Percentiles rank a stretch among this genome's conserved stretches.
phyloP scores from a whole-genome alignment of 2,888 invertebrate species.

The Clusia tigrina region DNA sequence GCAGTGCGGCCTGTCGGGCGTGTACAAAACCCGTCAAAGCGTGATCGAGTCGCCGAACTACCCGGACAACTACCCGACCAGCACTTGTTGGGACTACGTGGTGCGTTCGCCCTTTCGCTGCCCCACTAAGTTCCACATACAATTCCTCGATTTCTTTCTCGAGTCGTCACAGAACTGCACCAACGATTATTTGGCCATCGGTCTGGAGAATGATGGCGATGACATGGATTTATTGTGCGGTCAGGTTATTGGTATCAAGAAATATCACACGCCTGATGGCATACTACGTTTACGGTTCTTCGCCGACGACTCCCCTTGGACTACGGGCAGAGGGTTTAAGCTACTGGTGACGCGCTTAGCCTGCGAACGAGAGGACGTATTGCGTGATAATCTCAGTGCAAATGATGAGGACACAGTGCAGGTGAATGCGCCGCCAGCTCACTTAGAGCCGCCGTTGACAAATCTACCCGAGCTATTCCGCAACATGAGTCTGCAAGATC shows the following conservation, averaged over 20 bases:
- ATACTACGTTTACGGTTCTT: slow-evolving; percentile 65
- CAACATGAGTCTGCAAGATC: slow-evolving; percentile 33
- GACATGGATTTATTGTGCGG: slow-evolving; percentile 67
- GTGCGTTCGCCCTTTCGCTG: slow-evolving; percentile 66
- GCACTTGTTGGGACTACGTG: slow-evolving; percentile 66
- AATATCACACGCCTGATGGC: slow-evolving; percentile 65
- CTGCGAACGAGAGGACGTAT: slow-evolving; percentile 56
- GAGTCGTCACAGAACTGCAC: slow-evolving; percentile 66
- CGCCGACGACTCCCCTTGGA: slow-evolving; percentile 59
- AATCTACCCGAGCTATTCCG: slow-evolving; percentile 37
- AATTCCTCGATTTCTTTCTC: slow-evolving; percentile 68
- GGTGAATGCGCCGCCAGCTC: slow-evolving; percentile 43
- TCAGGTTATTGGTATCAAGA: slow-evolving; percentile 63
- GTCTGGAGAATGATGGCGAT: slow-evolving; percentile 56
- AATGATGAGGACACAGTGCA: slow-evolving; percentile 42
- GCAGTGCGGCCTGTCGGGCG: slow-evolving; percentile 59
- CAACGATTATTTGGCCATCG: slow-evolving; percentile 67
- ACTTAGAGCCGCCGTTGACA: slow-evolving; percentile 34
- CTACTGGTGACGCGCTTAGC: slow-evolving; percentile 67
- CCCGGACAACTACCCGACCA: slow-evolving; percentile 64
- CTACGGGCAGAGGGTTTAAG: slow-evolving; percentile 65
- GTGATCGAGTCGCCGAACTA: slow-evolving; percentile 67
- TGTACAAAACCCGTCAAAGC: slow-evolving; percentile 65
- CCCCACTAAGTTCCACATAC: slow-evolving; percentile 66
- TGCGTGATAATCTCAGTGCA: slow-evolving; percentile 33